Evolutionary conservation across 2,888 invertebrate genomes (phyloP), one percentile per base, ranked within the genome.

Genomic region (Anorthoa munda): DNA sequence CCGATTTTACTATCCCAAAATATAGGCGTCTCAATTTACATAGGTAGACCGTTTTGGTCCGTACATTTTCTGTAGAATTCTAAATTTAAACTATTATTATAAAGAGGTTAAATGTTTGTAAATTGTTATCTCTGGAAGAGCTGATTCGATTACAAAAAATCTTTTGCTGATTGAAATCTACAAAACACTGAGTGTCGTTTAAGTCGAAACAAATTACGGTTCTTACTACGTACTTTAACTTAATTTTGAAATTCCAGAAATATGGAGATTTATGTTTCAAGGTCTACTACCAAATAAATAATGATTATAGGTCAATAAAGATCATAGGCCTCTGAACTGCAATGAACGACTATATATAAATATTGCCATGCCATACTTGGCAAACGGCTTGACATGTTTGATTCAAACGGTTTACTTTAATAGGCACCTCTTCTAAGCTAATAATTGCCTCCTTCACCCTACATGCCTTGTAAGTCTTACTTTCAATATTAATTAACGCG

Each of bases 401-500:
- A 31, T 21, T 45, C 53, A 59, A 65, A 64, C 23, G 21, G 23
- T 17, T 39, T 39, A 39, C 39, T 39, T 39, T 39, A 39, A 39
- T 50, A n/a, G 15, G 23, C 53, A 21, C 39, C 53, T 55, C 13
- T 39, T 51, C 45, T 50, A 55, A 51, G 21, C 55, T 23, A 56
- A 66, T 72, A 51, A 72, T 69, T 66, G 51, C 59, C 39, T 18
- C 12, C n/a, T 64, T 72, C 51, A 13, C 78, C 55, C 63, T 26
- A 58, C 17, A 60, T 12, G 45, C 15, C 51, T 66, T 67, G 66
- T 70, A 61, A 53, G 56, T 55, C 56, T 77, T 56, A 73, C 61
- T 48, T 69, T 79, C 68, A 66, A 63, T 76, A 81, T 82, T 72
- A 85, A 82, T 85, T 78, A 78, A 64, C 58, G 9, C 55, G 58